phyloP scores from a whole-genome alignment of 2,113 vertebrate species.

The Neodon shergylaensis region DNA sequence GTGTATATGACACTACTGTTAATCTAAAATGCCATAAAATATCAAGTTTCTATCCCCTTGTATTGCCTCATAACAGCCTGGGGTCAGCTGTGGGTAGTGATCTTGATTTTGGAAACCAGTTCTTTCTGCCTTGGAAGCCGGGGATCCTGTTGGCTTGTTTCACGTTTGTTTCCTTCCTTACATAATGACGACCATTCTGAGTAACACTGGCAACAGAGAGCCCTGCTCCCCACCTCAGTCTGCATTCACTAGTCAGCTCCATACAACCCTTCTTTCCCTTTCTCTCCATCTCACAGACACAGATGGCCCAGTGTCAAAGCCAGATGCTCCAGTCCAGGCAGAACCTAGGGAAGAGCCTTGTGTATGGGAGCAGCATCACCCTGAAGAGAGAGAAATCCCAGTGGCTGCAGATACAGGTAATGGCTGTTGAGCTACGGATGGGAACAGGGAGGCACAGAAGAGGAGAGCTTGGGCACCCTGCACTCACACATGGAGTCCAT shows the following conservation, averaged over 20 bases:
- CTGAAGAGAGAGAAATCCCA: constrained; percentile 83
- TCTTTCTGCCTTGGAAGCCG: neutral
- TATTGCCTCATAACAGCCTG: neutral
- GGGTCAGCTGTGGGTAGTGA: neutral
- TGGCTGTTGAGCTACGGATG: neutral
- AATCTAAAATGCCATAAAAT: neutral
- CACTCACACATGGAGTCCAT: fast-evolving
- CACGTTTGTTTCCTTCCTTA: neutral
- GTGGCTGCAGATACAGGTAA: constrained; percentile 81
- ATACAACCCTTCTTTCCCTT: neutral
- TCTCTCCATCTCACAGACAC: neutral
- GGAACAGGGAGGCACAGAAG: neutral
- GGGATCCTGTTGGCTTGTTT: neutral
- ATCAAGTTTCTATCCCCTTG: neutral
- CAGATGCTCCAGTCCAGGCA: constrained; percentile 69
- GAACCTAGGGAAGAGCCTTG: constrained; percentile 83
- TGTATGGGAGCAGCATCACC: constrained; percentile 81
- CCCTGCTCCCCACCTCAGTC: fast-evolving
- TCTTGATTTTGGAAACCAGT: neutral
- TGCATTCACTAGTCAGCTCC: neutral
- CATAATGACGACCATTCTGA: fast-evolving
- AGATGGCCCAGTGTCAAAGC: constrained; percentile 76
- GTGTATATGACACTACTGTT: fast-evolving
- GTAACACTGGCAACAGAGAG: neutral
- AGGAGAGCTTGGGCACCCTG: fast-evolving